Base-by-base conservation (phyloP, 2,797 vertebrate species). In the Tarsius wallacei region DNA sequence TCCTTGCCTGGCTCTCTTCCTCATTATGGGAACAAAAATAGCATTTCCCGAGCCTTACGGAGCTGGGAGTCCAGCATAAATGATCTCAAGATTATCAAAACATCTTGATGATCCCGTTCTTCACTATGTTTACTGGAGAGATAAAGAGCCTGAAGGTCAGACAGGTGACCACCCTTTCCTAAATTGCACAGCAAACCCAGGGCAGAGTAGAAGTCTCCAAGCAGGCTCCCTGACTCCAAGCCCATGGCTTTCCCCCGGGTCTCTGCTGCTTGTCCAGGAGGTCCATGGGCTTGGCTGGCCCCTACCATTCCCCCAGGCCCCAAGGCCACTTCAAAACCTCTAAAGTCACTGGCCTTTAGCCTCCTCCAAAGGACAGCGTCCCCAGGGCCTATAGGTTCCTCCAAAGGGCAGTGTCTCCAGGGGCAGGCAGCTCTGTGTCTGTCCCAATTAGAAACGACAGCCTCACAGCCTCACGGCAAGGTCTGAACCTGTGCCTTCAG, bases 211-310 rank as follows among this genome's bases (percentile, higher is more conserved):
- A 21, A 17, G 19, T 14, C 31, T 66, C 7, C 15, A 42, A 49
- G 4, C 74, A 16, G 19, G 13, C 8, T 13, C 15, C 42, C 14
- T 17, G 36, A 21, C 4, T 11, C 57, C 53, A 6, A 0, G 0
- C 33, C 36, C 2, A 0, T 2, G 6, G 21, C 15, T 10, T 28
- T 28, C n/a, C 12, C 0, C 7, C 1, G 0, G 0, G 31, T 31
- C 31, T 3, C 1, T 0, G 21, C 42, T 47, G 61, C 21, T 28
- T 12, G 14, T 4, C 13, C 28, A 61, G 49, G n/a, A 73, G 47
- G 5, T 61, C 51, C 17, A 10, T 33, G 4, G 2, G 17, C 24
- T 12, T 61, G 0, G 19, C 21, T 42, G 57, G 42, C 3, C 5
- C 19, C 17, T 16, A 0, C 5, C 5, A 0, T 9, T 7, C 7